Evolutionary conservation across 2,113 vertebrate species (phyloP), one percentile per base, ranked within the genome.

Genomic region (Paradoxurus hermaphroditus): DNA sequence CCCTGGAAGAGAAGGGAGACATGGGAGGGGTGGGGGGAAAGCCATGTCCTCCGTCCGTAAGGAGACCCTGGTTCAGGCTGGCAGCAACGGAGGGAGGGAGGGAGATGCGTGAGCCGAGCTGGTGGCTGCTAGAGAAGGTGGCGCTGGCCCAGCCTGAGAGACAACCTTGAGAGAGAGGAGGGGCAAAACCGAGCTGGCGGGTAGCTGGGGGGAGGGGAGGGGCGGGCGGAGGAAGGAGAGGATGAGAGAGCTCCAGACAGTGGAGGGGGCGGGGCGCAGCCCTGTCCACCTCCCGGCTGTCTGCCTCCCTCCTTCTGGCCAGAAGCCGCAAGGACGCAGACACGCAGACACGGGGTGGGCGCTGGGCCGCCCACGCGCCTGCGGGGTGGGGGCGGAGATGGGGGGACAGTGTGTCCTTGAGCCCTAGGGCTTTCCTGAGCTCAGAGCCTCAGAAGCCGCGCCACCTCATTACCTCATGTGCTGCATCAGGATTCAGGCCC

Each of bases 101-200:
- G 67, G 41, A 83, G 36, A 25, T 3, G 6, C 4, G 56, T 0
- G 59, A 41, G n/a, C 36, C 1, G 31, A 75, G 70, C 1, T 4
- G 34, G 39, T 7, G 29, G 62, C 49, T 90, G 90, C 51, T 8
- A 46, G 68, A 63, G 77, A 21, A 39, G 1, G 10, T 8, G 56
- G 14, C 19, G 67, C 59, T 7, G 7, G 49, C 21, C 81, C 51
- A 63, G 91, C 41, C 53, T 1, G 8, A 25, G 62, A 56, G 63
- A 68, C 3, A 41, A 96, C 97, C 98, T 97, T 94, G 97, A 95
- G 49, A 68, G 62, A 72, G 90, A 87, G 70, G 39, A 96, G 78
- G 36, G 49, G 53, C 27, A 4, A 34, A n/a, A 21, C 0, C 0
- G 13, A 56, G 87, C 79, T 21, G 18, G 63, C 53, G 23, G 86